Evolutionary conservation across 2,888 invertebrate genomes (phyloP).

Genomic region (Byasa hedistus): DNA sequence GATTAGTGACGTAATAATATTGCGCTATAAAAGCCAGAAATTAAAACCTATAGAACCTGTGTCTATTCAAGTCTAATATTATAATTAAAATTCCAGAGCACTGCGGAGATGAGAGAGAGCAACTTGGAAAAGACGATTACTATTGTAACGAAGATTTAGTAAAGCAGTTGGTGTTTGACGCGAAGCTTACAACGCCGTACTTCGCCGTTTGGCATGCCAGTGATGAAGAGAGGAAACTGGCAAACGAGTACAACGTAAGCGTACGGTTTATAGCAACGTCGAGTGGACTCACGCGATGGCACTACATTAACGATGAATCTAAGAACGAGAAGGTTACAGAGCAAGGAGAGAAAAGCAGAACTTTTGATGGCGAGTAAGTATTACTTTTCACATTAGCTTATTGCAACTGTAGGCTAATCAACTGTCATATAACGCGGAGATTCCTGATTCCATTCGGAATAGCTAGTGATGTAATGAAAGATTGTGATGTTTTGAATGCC

Average conservation of each 20-base stretch:
- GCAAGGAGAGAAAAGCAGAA: slow-evolving; percentile 52
- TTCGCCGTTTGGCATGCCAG: slow-evolving; percentile 79
- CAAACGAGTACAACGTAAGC: slow-evolving; percentile 85
- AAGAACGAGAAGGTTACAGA: slow-evolving; percentile 75
- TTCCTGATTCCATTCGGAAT: too few species aligned
- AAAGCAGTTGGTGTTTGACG: slow-evolving; percentile 92
- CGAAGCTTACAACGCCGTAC: slow-evolving; percentile 83
- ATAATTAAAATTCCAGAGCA: slow-evolving; percentile 70
- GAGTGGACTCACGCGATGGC: slow-evolving; percentile 94
- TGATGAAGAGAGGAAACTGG: slow-evolving; percentile 75
- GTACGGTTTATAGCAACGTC: slow-evolving; percentile 92
- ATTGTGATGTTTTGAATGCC: too few species aligned
- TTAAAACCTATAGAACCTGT: too few species aligned
- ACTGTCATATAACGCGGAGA: too few species aligned
- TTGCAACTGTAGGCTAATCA: neutral
- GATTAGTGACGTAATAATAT: too few species aligned
- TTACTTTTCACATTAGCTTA: neutral
- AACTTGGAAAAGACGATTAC: slow-evolving; percentile 84
- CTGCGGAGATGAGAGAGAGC: slow-evolving; percentile 80
- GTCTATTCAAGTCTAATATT: neutral
- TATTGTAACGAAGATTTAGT: slow-evolving; percentile 92
- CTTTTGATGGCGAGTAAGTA: slow-evolving; percentile 57
- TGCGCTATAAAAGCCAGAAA: too few species aligned
- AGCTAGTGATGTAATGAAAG: too few species aligned
- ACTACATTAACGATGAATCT: slow-evolving; percentile 83